A percentile compares a stretch with the other conserved stretches of the same genome.
These are phyloP conservation scores for Toxotes jaculatrix DNA, from an alignment of 2,113 vertebrate genomes.

Conservation along the genomic window DNA sequence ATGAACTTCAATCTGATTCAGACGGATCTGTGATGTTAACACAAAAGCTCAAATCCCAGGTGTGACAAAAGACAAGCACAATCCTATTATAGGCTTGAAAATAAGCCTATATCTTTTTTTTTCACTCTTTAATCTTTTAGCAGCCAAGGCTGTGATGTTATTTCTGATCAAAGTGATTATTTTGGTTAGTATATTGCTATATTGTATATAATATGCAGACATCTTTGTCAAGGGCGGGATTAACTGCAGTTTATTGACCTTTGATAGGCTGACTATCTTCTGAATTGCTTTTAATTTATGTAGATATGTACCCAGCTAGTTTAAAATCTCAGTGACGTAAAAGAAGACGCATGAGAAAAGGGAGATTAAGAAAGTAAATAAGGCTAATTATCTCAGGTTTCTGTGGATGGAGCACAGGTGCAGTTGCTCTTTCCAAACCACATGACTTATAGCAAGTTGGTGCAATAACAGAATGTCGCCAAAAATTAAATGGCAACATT, in stretches of 20 bases:
- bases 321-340: background rate
- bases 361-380: background rate
- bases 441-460: background rate
- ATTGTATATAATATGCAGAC: background rate
- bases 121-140: background rate
- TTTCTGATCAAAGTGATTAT: conserved; percentile 5
- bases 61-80: conserved; percentile 41
- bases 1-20: conserved; percentile 42
- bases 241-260: background rate
- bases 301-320: background rate
- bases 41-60: conserved; percentile 40
- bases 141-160: background rate
- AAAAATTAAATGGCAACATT: conserved; percentile 53
- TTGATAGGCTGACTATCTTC: background rate
- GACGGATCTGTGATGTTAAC: conserved; percentile 17
- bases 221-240: background rate
- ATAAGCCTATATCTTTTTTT: background rate
- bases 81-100: conserved; percentile 47
- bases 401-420: background rate
- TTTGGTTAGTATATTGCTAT: background rate
- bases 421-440: conserved; percentile 8
- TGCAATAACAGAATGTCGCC: conserved; percentile 17
- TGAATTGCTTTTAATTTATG: background rate
- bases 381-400: background rate
- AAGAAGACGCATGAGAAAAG: background rate